These are phyloP conservation scores for Limosa lapponica DNA, from an alignment of 2,797 vertebrate species.

Conservation along the genomic window DNA sequence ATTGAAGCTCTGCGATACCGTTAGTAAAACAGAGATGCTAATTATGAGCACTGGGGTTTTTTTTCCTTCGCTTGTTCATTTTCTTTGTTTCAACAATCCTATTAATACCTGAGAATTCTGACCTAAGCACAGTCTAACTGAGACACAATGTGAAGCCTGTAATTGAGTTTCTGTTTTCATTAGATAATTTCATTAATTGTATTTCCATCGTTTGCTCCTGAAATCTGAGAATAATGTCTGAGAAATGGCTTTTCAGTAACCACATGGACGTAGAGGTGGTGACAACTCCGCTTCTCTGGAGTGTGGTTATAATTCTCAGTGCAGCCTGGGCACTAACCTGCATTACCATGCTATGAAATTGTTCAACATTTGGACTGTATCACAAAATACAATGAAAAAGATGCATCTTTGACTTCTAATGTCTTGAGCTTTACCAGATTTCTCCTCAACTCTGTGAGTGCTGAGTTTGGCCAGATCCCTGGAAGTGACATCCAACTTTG, in stretches of 20 bases:
- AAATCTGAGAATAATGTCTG: background rate
- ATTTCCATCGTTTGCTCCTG: background rate
- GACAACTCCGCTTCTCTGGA: background rate
- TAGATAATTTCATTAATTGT: constrained; percentile 7
- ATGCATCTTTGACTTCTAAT: background rate
- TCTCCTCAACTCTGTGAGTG: background rate
- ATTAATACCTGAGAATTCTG: background rate
- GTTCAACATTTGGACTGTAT: background rate
- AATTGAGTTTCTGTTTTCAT: background rate
- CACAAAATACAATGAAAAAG: background rate
- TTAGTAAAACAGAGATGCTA: background rate
- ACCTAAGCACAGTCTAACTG: background rate
- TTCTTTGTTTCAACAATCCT: constrained; percentile 4
- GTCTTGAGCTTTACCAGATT: background rate
- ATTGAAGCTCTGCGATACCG: background rate
- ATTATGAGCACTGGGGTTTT: background rate
- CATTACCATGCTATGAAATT: background rate
- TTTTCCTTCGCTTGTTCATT: background rate
- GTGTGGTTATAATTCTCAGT: background rate
- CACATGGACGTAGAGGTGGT: rapidly evolving
- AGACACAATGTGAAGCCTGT: background rate
- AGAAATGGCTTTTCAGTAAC: background rate
- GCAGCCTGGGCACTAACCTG: background rate
- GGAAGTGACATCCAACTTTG: background rate
- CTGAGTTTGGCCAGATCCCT: background rate